These are phyloP conservation scores for Aproaerema taeniolella DNA, from an alignment of 2,888 invertebrate genomes.

Conservation along the genomic window DNA sequence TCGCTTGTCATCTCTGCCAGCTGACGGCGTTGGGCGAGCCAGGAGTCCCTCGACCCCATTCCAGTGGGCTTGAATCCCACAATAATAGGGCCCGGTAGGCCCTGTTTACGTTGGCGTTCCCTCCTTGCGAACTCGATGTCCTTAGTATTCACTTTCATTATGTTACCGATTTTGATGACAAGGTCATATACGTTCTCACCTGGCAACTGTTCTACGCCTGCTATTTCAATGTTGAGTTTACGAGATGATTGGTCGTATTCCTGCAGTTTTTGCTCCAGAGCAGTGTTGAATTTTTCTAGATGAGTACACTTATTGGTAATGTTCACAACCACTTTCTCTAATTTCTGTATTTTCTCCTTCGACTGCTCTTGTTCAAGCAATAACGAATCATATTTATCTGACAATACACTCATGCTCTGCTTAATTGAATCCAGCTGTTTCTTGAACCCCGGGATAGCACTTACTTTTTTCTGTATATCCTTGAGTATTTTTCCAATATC, in stretches of 20 bases:
- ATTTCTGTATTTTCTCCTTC: neutral
- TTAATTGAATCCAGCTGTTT: neutral
- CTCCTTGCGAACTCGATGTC: slow-evolving; percentile 6
- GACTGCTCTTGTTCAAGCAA: neutral
- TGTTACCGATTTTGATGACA: slow-evolving; percentile 5
- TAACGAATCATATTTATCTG: neutral
- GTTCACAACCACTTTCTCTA: neutral
- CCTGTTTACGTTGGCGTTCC: neutral
- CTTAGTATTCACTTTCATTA: neutral
- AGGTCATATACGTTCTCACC: slow-evolving; percentile 11
- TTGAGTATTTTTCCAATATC: neutral
- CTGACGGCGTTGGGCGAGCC: too few relatives aligned
- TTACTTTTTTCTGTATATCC: slow-evolving; percentile 1
- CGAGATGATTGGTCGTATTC: slow-evolving; percentile 11
- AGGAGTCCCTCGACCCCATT: neutral
- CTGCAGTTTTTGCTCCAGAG: slow-evolving; percentile 10
- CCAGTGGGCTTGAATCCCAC: neutral
- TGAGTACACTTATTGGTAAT: neutral
- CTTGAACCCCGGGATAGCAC: neutral
- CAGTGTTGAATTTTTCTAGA: neutral
- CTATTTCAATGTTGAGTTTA: slow-evolving; percentile 12
- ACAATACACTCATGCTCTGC: neutral
- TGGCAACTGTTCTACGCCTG: slow-evolving; percentile 12
- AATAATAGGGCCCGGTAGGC: neutral
- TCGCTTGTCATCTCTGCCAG: too few relatives aligned